phyloP scores from a whole-genome alignment of 2,888 invertebrate species.

The Meandrusa payeni region DNA sequence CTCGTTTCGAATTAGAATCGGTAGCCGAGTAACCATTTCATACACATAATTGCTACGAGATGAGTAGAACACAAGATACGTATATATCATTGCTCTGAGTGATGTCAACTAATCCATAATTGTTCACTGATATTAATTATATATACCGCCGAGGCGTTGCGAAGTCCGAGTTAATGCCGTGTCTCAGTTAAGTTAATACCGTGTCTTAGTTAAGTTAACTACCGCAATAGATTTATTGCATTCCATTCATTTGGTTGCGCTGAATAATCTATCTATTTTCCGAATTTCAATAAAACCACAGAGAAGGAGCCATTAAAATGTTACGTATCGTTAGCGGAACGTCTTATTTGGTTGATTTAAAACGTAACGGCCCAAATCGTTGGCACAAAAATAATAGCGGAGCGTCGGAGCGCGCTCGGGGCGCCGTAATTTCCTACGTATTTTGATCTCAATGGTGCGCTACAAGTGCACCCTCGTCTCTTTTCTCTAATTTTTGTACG shows the following conservation, averaged over 20 bases:
- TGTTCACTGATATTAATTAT: conserved; percentile 26
- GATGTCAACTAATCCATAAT: conserved; percentile 23
- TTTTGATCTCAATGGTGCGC: conserved; percentile 80
- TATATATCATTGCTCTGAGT: not conserved
- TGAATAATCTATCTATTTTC: conserved; percentile 10
- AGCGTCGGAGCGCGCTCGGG: conserved; percentile 52
- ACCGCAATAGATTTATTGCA: conserved; percentile 26
- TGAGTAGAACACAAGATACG: conserved; percentile 3
- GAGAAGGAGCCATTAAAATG: conserved; percentile 30
- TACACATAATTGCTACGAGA: conserved; percentile 20
- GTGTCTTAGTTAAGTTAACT: conserved; percentile 21
- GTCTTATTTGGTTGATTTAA: conserved; percentile 71
- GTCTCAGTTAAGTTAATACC: conserved; percentile 24
- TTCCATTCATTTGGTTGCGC: conserved; percentile 17
- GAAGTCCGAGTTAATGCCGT: conserved; percentile 9
- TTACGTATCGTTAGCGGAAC: conserved; percentile 60
- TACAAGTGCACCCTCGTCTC: conserved; percentile 76
- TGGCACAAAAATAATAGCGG: conserved; percentile 70
- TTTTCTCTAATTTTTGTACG: conserved; percentile 79
- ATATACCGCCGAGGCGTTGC: conserved; percentile 21
- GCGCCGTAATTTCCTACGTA: conserved; percentile 77
- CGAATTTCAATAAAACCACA: not conserved
- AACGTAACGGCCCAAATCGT: conserved; percentile 71
- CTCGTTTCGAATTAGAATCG: conserved; percentile 71
- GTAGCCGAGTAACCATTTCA: conserved; percentile 44